Percentiles rank a stretch among this genome's conserved stretches.
Conservation (phyloP, 2,797 vertebrate genomes). For the Lycodopsis pacificus region DNA sequence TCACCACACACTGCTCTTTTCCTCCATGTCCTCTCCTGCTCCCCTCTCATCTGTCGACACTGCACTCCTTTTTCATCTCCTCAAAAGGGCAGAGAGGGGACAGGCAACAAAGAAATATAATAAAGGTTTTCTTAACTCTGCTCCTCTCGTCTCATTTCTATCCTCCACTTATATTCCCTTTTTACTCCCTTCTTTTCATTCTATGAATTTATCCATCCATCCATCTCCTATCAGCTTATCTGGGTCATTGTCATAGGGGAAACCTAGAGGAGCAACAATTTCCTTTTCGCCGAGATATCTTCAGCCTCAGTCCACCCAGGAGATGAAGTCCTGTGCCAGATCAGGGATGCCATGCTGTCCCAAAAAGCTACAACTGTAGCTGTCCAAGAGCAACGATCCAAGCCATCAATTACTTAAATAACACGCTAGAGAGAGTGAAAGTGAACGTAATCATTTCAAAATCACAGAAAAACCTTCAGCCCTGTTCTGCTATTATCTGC, state of each 20-base stretch:
- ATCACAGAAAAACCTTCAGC: not conserved
- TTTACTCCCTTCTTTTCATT: not conserved
- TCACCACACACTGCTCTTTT: constrained; percentile 24
- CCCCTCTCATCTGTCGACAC: constrained; percentile 31
- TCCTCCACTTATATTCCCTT: constrained; percentile 9
- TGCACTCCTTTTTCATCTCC: constrained; percentile 48
- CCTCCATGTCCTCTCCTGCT: constrained; percentile 23
- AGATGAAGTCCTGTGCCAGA: not conserved
- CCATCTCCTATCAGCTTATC: constrained; percentile 8
- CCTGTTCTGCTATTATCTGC: too few species aligned
- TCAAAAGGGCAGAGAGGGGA: constrained; percentile 40
- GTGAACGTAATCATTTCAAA: not conserved
- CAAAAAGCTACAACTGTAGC: not conserved
- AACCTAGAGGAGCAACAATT: not conserved
- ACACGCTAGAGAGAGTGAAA: not conserved
- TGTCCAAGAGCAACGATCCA: not conserved
- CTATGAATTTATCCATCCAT: constrained; percentile 11
- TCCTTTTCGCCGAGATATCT: not conserved
- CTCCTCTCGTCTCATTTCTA: constrained; percentile 9
- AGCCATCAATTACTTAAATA: constrained; percentile 4
- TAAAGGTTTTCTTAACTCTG: constrained; percentile 32
- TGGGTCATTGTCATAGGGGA: not conserved
- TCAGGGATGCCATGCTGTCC: not conserved
- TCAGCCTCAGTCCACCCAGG: not conserved
- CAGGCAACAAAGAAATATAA: constrained; percentile 15